Percentiles rank a stretch among this genome's conserved stretches.
These are phyloP conservation scores for Agelastica alni DNA, from an alignment of 2,888 invertebrate species.

Conservation along the genomic window DNA sequence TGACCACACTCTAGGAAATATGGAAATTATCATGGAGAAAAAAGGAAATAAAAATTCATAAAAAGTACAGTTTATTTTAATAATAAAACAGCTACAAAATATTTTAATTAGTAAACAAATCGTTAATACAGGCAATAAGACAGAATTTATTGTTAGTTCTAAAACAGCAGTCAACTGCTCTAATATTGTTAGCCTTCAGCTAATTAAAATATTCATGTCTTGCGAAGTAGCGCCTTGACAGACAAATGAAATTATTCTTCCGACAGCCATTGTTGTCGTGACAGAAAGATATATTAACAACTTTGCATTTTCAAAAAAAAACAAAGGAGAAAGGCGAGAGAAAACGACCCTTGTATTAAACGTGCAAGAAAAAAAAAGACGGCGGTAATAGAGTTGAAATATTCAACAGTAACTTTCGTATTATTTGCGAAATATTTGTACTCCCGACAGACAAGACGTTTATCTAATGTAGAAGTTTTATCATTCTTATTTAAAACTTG, in stretches of 20 bases:
- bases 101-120: too few species aligned
- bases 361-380: neutral
- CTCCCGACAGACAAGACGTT: too few species aligned
- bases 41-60: too few species aligned
- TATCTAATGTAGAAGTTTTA: too few species aligned
- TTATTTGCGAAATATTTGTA: neutral
- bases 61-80: too few species aligned
- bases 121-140: too few species aligned
- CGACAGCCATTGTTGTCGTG: constrained; percentile 30
- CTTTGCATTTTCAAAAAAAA: constrained; percentile 28
- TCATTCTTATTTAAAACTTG: too few species aligned
- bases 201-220: constrained; percentile 33
- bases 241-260: constrained; percentile 32
- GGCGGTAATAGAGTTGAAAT: constrained; percentile 9
- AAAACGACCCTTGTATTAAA: constrained; percentile 10
- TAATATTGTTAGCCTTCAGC: constrained; percentile 25
- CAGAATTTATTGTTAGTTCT: too few species aligned
- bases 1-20: too few species aligned
- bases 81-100: too few species aligned
- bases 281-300: constrained; percentile 34
- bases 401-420: neutral
- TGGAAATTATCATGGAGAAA: too few species aligned
- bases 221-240: constrained; percentile 26
- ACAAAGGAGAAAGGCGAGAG: constrained; percentile 5
- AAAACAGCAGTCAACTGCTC: constrained; percentile 1